Base-by-base conservation (phyloP, 2,113 vertebrate species). In the Balaenoptera acutorostrata region DNA sequence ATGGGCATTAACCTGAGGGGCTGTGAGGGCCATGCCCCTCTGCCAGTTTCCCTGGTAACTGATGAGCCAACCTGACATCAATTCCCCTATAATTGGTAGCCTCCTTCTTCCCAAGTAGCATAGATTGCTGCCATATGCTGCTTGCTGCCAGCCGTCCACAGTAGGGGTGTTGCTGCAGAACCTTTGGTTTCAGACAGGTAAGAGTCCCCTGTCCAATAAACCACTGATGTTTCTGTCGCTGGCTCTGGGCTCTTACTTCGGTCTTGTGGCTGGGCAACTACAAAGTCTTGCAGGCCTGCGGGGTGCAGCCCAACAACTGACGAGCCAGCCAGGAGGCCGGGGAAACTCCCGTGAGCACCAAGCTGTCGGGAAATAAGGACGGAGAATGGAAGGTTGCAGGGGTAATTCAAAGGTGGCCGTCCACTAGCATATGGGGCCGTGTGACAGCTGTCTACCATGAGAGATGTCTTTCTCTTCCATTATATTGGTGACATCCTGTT, bases 111-210 rank as follows among this genome's bases (percentile, higher is more conserved):
- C 52, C 21, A 36, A n/a, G 52, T 39, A 27, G 52, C 23, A 6
- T 15, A 25, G 77, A 23, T 8, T 23, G 31, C 31, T 55, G 75
- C 49, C 33, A 0, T n/a, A n/a, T n/a, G 18, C 75, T 55, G 31
- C 75, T 0, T 20, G 77, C 49, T 9, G 3, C 8, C 52, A 31
- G 31, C 49, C 3, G 0, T n/a, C 49, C 31, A 23, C 18, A 23
- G 75, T 78, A 23, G 31, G 3, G 3, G 20, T 13, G 6, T 36
- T 27, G 39, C 23, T 15, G 6, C 39, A 72, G 75, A 25, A 57
- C n/a, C 21, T 80, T 57, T 25, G 17, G 13, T 29, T 74, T 39
- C 23, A 57, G 77, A 80, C 12, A 25, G 1, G 52, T 57, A 57
- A 55, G 12, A 25, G 25, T 21, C 52, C n/a, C 21, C 21, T 64